Base-by-base conservation (phyloP, 2,797 vertebrate species). In the Halcyon smyrnensis region DNA sequence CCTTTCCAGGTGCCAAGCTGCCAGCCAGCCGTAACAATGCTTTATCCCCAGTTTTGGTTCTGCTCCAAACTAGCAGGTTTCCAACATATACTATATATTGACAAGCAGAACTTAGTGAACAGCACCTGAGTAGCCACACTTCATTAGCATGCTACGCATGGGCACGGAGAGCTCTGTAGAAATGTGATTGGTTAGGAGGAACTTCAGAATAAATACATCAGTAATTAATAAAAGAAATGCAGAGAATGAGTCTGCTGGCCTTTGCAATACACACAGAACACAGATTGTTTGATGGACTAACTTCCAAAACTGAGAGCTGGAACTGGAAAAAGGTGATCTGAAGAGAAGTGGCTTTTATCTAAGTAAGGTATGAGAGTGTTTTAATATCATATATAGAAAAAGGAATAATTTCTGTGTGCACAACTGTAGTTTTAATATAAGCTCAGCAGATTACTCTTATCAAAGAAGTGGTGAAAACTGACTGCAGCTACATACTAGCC, bases 381-480 rank as follows among this genome's bases (percentile, higher is more conserved):
- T 27, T 90, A 37, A 53, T 90, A n/a, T 43, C 30, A 23, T 36
- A 70, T 12, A 30, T 32, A 74, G 34, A 68, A 80, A 92, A 84
- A 59, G 16, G 34, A 62, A 59, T 28, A 15, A 37, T n/a, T 91
- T 70, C 37, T 83, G 14, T 80, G 11, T 60, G 68, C 41, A 25
- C 32, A 77, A 14, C 56, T 64, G 45, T 68, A 60, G 85, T 77
- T 96, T 94, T 68, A 84, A 84, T 68, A 87, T 4, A 74, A 63
- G 27, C 28, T 63, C 16, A 88, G 46, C 8, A 7, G 71, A 82
- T 65, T 65, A 68, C 32, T 54, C 86, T 93, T 95, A 95, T 93
- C 93, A 90, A 85, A 77, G 83, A 94, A 84, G 50, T 79, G 79
- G 64, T 90, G 90, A 95, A 93, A 97, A 94, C 76, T 87, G 78